Percentiles rank a stretch among this genome's conserved stretches.
phyloP scores from a whole-genome alignment of 2,797 vertebrate genomes.

The Antrozous pallidus region DNA sequence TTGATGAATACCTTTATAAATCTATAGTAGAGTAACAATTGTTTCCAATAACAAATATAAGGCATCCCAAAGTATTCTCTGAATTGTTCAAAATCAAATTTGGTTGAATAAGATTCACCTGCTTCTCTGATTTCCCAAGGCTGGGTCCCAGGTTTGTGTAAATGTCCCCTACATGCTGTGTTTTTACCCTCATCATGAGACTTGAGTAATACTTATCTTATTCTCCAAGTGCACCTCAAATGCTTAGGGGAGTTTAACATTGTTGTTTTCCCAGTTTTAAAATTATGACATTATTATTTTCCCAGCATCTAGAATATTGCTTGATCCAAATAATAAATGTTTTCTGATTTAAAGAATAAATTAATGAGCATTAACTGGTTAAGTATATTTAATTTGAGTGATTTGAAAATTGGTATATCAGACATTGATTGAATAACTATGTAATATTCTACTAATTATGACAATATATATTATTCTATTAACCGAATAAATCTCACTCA shows the following conservation, averaged over 20 bases:
- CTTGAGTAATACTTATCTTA: neutral
- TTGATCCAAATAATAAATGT: neutral
- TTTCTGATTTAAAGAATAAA: conserved; percentile 31
- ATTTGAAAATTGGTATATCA: conserved; percentile 28
- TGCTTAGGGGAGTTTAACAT: neutral
- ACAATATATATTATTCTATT: neutral
- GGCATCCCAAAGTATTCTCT: neutral
- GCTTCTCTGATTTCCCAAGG: neutral
- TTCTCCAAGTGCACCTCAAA: neutral
- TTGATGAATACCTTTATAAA: neutral
- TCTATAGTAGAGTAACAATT: neutral
- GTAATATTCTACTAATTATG: neutral
- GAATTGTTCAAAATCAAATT: neutral
- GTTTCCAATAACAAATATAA: neutral
- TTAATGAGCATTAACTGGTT: neutral
- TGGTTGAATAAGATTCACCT: neutral
- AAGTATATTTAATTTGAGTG: conserved; percentile 8
- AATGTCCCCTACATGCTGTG: neutral
- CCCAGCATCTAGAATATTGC: neutral
- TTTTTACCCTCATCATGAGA: neutral
- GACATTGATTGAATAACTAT: conserved; percentile 38
- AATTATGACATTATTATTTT: neutral
- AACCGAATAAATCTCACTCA: neutral
- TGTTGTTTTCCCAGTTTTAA: neutral
- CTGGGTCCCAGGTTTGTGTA: neutral